A percentile compares a stretch with the other conserved stretches of the same genome.
Conservation (phyloP, 1,140 invertebrate species). For the Drosophila santomea region DNA sequence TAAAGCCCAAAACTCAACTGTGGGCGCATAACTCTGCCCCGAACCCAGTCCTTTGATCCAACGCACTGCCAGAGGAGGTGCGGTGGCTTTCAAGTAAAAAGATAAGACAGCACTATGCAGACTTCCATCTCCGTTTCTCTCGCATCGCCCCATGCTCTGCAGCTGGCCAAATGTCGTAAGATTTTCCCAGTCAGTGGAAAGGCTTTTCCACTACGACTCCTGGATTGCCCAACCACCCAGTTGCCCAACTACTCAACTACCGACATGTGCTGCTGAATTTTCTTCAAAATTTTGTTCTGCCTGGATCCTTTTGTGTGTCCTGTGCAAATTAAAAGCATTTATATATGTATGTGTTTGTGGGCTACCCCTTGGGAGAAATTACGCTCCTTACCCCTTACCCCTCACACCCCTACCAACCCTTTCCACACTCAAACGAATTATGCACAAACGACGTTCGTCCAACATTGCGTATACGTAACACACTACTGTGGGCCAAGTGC, state of each 20-base stretch:
- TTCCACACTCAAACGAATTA: constrained; percentile 55
- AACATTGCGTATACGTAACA: constrained; percentile 75
- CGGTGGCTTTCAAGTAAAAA: constrained; percentile 70
- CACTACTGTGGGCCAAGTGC: constrained; percentile 13
- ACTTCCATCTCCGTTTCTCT: constrained; percentile 22
- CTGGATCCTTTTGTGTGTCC: constrained; percentile 51
- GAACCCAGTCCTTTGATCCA: constrained; percentile 18
- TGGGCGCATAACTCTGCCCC: constrained; percentile 20
- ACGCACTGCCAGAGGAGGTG: constrained; percentile 11
- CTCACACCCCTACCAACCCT: neutral
- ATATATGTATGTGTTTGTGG: constrained; percentile 49
- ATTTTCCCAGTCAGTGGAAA: constrained; percentile 51
- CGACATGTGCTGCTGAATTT: constrained; percentile 54
- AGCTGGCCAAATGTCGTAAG: constrained; percentile 48
- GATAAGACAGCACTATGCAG: constrained; percentile 73
- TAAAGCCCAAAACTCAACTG: constrained; percentile 69
- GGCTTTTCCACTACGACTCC: neutral
- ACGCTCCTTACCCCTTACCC: constrained; percentile 17
- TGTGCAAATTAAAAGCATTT: constrained; percentile 79
- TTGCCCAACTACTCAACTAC: constrained; percentile 4
- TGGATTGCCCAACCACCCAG: neutral
- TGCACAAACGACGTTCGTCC: constrained; percentile 70
- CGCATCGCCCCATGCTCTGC: neutral
- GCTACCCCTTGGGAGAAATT: constrained; percentile 70
- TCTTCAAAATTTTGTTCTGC: constrained; percentile 74